Conservation (phyloP, 2,113 vertebrate genomes). For the Phalacrocorax pelagicus region DNA sequence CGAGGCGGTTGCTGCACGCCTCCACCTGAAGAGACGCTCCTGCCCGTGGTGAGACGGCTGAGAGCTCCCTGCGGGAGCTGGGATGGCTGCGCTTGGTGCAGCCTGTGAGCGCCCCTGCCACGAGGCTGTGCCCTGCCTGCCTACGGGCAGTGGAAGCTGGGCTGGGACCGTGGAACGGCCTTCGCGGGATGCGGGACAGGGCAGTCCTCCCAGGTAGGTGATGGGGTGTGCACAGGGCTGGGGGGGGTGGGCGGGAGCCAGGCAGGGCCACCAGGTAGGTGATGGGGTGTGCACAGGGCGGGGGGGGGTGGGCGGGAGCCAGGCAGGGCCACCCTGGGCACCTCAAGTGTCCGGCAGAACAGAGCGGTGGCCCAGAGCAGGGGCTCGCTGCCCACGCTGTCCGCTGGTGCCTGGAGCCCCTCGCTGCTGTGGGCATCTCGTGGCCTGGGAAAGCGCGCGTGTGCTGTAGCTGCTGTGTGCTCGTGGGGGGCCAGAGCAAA, state of each 20-base stretch:
- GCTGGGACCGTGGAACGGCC: neutral
- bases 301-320: rapidly evolving
- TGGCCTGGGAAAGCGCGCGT: rapidly evolving
- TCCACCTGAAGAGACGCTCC: neutral
- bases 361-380: neutral
- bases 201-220: neutral
- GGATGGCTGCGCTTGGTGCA: rapidly evolving
- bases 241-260: neutral
- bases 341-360: neutral
- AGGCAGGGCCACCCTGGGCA: too few relatives aligned
- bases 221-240: neutral
- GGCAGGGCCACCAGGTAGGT: neutral
- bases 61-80: neutral
- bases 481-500: neutral
- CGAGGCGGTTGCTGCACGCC: rapidly evolving
- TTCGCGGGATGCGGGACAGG: neutral
- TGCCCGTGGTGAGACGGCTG: neutral
- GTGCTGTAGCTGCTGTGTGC: rapidly evolving
- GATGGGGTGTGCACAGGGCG: neutral
- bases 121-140: neutral
- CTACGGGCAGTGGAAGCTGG: neutral
- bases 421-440: rapidly evolving
- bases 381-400: neutral
- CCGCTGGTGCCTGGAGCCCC: neutral
- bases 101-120: neutral